phyloP scores from a whole-genome alignment of 2,888 invertebrate genomes.

The Pilophorus perplexus region DNA sequence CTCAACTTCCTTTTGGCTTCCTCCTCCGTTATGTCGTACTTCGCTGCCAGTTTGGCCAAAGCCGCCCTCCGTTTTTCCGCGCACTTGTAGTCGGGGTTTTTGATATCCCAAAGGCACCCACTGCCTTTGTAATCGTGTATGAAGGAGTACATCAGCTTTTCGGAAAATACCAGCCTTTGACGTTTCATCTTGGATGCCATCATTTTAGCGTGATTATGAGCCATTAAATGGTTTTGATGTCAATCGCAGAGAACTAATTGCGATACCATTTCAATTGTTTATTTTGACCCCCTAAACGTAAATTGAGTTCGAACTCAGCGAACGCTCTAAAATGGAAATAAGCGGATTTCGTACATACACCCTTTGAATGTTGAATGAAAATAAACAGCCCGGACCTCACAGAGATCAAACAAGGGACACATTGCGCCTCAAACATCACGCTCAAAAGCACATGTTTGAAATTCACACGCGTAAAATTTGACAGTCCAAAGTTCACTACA shows the following conservation, averaged over 20 bases:
- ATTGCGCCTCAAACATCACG: too few relatives aligned
- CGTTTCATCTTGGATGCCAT: conserved; percentile 16
- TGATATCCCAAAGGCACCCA: conserved; percentile 15
- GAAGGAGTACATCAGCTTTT: conserved; percentile 26
- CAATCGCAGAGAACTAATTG: too few relatives aligned
- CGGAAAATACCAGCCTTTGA: conserved; percentile 22
- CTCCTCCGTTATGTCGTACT: conserved; percentile 25
- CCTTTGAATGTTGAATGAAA: too few relatives aligned
- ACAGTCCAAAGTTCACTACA: not conserved
- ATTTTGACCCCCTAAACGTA: too few relatives aligned
- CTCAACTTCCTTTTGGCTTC: conserved; percentile 28
- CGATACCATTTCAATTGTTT: too few relatives aligned
- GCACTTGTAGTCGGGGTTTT: conserved; percentile 22
- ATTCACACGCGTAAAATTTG: not conserved
- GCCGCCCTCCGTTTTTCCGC: conserved; percentile 16
- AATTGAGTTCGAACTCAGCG: too few relatives aligned
- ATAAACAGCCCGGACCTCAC: too few relatives aligned
- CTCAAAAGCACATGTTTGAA: too few relatives aligned
- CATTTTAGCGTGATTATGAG: not conserved
- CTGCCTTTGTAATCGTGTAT: conserved; percentile 22
- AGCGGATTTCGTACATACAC: too few relatives aligned
- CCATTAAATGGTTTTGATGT: too few relatives aligned
- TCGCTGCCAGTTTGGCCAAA: not conserved
- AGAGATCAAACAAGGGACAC: too few relatives aligned
- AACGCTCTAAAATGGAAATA: too few relatives aligned